These are phyloP conservation scores for Donacobius atricapilla DNA, from an alignment of 2,113 vertebrate genomes.

Conservation along the genomic window DNA sequence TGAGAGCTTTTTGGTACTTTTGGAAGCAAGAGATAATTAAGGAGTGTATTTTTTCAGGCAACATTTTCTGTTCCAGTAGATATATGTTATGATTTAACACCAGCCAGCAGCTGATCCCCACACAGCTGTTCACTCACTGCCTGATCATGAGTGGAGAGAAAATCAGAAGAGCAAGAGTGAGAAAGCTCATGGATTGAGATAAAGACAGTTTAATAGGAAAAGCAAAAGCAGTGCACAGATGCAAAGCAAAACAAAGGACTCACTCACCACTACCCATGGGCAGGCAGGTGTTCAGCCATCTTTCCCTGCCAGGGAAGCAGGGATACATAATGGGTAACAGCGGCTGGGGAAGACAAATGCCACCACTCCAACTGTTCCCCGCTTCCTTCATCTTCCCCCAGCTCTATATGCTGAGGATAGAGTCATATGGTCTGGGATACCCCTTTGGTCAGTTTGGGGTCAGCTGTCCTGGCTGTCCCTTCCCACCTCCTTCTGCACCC, in stretches of 20 bases:
- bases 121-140: neutral
- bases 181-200: neutral
- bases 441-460: neutral
- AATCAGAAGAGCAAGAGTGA: neutral
- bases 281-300: neutral
- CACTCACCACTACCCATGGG: neutral
- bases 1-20: neutral
- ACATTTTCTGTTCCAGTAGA: neutral
- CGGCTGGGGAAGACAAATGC: neutral
- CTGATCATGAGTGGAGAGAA: neutral
- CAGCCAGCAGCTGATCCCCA: neutral
- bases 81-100: neutral
- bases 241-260: neutral
- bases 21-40: neutral
- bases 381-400: neutral
- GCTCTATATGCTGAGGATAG: neutral
- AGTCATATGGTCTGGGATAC: neutral
- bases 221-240: neutral
- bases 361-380: neutral
- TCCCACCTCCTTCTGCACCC: neutral
- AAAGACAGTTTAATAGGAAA: neutral
- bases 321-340: rapidly evolving
- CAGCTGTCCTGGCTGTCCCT: rapidly evolving
- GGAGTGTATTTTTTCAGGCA: neutral
- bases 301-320: neutral